phyloP scores from a whole-genome alignment of 2,797 vertebrate species.

The Acanthornis magna region DNA sequence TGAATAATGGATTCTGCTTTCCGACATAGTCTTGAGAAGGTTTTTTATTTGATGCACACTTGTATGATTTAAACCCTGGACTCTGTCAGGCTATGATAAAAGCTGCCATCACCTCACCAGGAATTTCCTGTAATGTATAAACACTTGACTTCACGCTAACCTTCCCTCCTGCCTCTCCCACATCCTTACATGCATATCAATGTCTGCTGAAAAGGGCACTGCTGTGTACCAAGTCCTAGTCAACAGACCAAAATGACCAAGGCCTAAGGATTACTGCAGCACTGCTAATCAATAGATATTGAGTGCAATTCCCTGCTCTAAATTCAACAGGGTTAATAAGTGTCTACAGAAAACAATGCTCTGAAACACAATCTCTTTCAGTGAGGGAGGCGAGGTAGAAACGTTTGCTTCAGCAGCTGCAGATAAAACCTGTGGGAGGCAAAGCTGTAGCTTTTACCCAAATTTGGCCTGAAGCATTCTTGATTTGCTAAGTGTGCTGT shows the following conservation, averaged over 20 bases:
- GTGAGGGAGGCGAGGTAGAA: constrained; percentile 39
- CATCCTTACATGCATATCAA: constrained; percentile 80
- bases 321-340: constrained; percentile 83
- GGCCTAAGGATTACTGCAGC: constrained; percentile 82
- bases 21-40: not conserved
- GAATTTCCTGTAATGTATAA: constrained; percentile 76
- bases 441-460: constrained; percentile 50
- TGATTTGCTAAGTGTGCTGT: constrained; percentile 52
- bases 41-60: constrained; percentile 18
- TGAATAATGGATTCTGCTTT: not conserved
- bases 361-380: constrained; percentile 70
- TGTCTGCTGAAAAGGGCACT: constrained; percentile 74
- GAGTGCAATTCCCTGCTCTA: constrained; percentile 78
- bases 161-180: constrained; percentile 66
- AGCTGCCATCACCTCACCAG: constrained; percentile 70
- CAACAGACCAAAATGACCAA: constrained; percentile 84
- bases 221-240: constrained; percentile 77
- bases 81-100: constrained; percentile 66
- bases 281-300: constrained; percentile 86
- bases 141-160: constrained; percentile 66
- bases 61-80: constrained; percentile 49
- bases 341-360: constrained; percentile 75
- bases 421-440: constrained; percentile 73
- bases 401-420: constrained; percentile 76
- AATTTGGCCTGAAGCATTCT: constrained; percentile 68